Evolutionary conservation across 1,140 invertebrate genomes (phyloP), one percentile per base, ranked within the genome.

Genomic region (Battus philenor): DNA sequence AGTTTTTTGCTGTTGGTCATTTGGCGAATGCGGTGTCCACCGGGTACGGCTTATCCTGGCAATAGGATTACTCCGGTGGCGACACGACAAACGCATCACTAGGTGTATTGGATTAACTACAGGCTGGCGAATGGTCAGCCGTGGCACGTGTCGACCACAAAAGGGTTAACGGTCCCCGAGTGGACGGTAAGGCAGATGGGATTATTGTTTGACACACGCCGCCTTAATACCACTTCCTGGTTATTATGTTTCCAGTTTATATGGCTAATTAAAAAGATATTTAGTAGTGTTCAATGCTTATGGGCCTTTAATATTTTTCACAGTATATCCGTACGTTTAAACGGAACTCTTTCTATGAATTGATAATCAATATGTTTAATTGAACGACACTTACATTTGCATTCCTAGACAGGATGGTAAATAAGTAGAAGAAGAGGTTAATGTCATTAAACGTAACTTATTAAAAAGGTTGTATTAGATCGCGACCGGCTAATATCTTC

Each of bases 41-140:
- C 44, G 59, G 49, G 47, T 24, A 45, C 29, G 44, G 70, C 69
- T 81, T 70, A 81, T 78, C 77, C 74, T 31, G 12, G 15, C 12
- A 73, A 81, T 70, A 47, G 71, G 75, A 81, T 81, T 78, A 81
- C 24, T 31, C 32, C 30, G 9, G 31, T 45, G 38, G 22, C 66
- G 58, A 81, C 74, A 71, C 11, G 74, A 57, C 53, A 70, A 70
- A 68, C 54, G 61, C 72, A 81, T 81, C 67, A 41, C 26, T 20
- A 30, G n/a, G 29, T 33, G 38, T 63, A 77, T 73, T 61, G 73
- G 75, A 74, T 79, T 79, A 44, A 27, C 24, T 36, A 53, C 29
- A 44, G 48, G 46, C 47, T 57, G 11, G n/a, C 16, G 16, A 52
- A 39, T 62, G 61, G 63, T 44, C 62, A 61, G 47, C 46, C 39